Conservation (phyloP, 2,888 invertebrate species). For the Volucella zonaria region DNA sequence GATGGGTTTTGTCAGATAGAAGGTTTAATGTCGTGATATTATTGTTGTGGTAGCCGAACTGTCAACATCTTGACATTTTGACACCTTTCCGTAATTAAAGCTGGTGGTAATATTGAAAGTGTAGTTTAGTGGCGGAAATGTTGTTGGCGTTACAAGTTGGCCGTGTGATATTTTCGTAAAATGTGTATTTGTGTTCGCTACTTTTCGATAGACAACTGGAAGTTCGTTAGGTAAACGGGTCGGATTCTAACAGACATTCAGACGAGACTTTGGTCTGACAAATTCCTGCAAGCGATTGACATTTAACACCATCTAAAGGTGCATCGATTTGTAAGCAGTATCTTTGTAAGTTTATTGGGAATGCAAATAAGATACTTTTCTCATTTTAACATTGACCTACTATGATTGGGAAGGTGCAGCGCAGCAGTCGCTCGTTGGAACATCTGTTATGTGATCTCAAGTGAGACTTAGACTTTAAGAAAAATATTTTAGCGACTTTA, state of each 20-base stretch:
- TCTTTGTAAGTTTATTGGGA: conserved; percentile 17
- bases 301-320: conserved; percentile 16
- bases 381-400: conserved; percentile 44
- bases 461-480: neutral
- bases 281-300: neutral
- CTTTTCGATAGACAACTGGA: too few relatives aligned
- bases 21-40: neutral
- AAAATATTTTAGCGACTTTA: neutral
- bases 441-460: conserved; percentile 6
- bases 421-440: conserved; percentile 3
- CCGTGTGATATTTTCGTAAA: too few relatives aligned
- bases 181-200: too few relatives aligned
- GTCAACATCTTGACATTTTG: neutral
- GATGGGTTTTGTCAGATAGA: neutral
- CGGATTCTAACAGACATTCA: too few relatives aligned
- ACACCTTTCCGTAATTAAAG: neutral
- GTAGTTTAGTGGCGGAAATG: too few relatives aligned
- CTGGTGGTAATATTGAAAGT: too few relatives aligned
- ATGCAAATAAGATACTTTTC: neutral
- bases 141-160: too few relatives aligned
- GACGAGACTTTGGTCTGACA: too few relatives aligned
- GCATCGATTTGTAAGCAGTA: neutral
- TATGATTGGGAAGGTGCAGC: conserved; percentile 24
- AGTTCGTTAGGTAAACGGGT: too few relatives aligned
- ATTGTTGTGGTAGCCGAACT: conserved; percentile 5